Evolutionary conservation across 2,888 invertebrate genomes (phyloP).

Genomic region (Emmelina monodactyla): DNA sequence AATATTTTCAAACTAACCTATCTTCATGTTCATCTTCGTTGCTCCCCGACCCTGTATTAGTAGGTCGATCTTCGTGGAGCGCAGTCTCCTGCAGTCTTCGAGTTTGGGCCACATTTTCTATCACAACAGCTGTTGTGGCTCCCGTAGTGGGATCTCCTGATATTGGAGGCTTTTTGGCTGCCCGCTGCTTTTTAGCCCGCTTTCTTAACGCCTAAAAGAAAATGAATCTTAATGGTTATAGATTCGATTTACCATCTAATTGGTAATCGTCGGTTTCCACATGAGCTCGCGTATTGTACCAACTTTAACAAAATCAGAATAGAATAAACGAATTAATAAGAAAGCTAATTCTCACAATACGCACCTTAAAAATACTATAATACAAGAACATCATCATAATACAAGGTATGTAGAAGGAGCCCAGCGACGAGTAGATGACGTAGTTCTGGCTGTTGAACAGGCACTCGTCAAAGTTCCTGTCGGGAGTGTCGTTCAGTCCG

Average conservation of each 20-base stretch:
- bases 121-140: constrained; percentile 79
- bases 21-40: constrained; percentile 51
- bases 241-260: neutral
- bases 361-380: constrained; percentile 96
- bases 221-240: constrained; percentile 1
- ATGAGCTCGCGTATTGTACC: too few species aligned
- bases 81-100: constrained; percentile 83
- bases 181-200: constrained; percentile 82
- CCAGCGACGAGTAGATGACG: constrained; percentile 96
- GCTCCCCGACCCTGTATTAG: constrained; percentile 77
- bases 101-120: constrained; percentile 88
- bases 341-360: constrained; percentile 22
- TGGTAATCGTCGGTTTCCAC: too few species aligned
- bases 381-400: constrained; percentile 98
- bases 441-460: constrained; percentile 98
- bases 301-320: too few species aligned
- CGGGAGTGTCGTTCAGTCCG: constrained; percentile 92
- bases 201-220: constrained; percentile 79
- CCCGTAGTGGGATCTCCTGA: constrained; percentile 77
- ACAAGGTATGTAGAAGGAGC: constrained; percentile 98
- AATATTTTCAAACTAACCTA: constrained; percentile 36
- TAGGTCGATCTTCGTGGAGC: constrained; percentile 81
- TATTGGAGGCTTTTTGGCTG: constrained; percentile 79
- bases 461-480: constrained; percentile 83
- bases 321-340: neutral